Base-by-base conservation (phyloP, 2,113 vertebrate genomes). In the Psittacus erithacus region DNA sequence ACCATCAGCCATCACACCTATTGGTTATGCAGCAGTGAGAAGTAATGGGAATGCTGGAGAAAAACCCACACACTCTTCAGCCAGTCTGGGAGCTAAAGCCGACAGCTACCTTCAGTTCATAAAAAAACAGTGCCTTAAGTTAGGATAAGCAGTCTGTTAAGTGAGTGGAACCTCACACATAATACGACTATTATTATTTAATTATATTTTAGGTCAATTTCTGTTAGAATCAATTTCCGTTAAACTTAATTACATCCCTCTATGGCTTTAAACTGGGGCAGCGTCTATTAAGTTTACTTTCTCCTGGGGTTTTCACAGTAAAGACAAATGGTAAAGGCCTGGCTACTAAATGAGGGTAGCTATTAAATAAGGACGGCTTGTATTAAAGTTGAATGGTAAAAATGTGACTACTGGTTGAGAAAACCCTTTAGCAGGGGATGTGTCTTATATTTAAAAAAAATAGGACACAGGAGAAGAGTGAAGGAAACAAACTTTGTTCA, bases 241-340 rank as follows among this genome's bases (percentile, higher is more conserved):
- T 95, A 95, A 97, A 97, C 93, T 90, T 94, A 96, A 97, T 97
- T 97, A 96, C 63, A 91, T 93, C 86, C 64, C 96, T 94, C 95
- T 90, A 67, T 88, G 92, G 93, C 79, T 95, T 96, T 96, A 96
- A 96, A 94, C 93, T 94, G 86, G 88, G 95, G 82, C 96, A 96
- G 94, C 93, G 90, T 97, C 87, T 96, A 96, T 96, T 97, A 96
- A 95, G 95, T 97, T 97, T 97, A 95, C 84, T 91, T 97, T 95
- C 95, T 96, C 96, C n/a, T 88, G 93, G 82, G 95, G 59, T 79
- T 96, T 97, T 82, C 90, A 59, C 46, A 77, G 75, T 83, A 92
- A 95, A 95, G 84, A 88, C 82, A 94, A 82, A 95, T 77, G 62
- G 93, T 95, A 94, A 95, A 94, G 94, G 92, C 88, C 92, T 95